A percentile compares a stretch with the other conserved stretches of the same genome.
phyloP scores from a whole-genome alignment of 2,888 invertebrate genomes.

The Creontiades dilutus region DNA sequence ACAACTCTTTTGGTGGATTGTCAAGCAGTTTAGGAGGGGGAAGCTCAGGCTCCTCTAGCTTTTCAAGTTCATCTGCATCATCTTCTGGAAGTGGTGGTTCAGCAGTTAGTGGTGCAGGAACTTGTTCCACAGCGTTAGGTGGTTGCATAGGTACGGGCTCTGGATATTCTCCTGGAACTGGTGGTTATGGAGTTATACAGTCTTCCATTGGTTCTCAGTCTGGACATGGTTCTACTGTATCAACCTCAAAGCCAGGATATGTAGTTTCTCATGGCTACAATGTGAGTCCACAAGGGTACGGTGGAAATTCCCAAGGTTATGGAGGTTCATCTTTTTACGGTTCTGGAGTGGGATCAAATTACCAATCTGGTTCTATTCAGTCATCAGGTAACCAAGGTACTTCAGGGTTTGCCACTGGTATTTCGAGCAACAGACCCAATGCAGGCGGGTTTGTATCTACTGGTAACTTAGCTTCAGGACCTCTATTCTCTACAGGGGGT shows the following conservation, averaged over 20 bases:
- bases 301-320: neutral
- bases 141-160: constrained; percentile 44
- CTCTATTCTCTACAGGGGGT: neutral
- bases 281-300: neutral
- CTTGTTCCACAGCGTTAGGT: constrained; percentile 20
- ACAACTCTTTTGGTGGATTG: neutral
- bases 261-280: neutral
- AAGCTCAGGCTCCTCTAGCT: constrained; percentile 3
- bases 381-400: neutral
- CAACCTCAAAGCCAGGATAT: neutral
- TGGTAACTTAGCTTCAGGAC: neutral
- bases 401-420: neutral
- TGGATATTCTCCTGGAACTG: constrained; percentile 14
- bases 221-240: neutral
- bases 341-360: neutral
- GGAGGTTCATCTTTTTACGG: neutral
- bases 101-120: constrained; percentile 5
- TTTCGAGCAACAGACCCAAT: neutral
- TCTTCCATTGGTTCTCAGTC: constrained; percentile 28
- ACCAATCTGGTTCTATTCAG: neutral
- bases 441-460: neutral
- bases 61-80: neutral
- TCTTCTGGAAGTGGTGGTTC: constrained; percentile 2
- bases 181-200: constrained; percentile 39
- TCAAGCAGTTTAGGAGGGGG: constrained; percentile 12